Evolutionary conservation across 30 jellyfish, hydroid and myxozoan species (phyloP).

Genomic region (Cassiopea andromeda): DNA sequence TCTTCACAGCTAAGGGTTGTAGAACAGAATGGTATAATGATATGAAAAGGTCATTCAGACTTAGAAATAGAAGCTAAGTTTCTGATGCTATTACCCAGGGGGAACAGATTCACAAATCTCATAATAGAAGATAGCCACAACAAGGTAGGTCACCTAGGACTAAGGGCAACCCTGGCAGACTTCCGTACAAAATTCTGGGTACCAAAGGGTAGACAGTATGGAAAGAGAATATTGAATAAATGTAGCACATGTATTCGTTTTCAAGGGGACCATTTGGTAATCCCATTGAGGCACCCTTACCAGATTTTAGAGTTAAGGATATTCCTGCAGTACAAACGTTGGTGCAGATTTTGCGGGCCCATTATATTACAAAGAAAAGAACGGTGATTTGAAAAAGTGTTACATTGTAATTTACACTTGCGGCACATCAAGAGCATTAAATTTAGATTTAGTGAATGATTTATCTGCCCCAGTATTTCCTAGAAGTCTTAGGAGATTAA

Average conservation of each 20-base stretch:
- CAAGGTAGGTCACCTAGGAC: slow-evolving; percentile 9
- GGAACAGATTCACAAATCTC: slow-evolving; percentile 30
- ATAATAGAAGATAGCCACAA: slow-evolving; percentile 37
- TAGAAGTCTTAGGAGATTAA: neutral
- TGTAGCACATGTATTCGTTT: slow-evolving; percentile 18
- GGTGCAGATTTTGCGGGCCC: slow-evolving; percentile 62
- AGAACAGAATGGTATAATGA: slow-evolving; percentile 15
- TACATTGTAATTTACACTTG: slow-evolving; percentile 48
- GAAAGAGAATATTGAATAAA: slow-evolving; percentile 25
- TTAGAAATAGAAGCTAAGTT: slow-evolving; percentile 20
- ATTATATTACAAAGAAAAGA: neutral
- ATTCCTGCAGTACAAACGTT: slow-evolving; percentile 24
- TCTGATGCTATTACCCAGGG: slow-evolving; percentile 45
- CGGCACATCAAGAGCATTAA: slow-evolving; percentile 46
- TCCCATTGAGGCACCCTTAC: slow-evolving; percentile 35
- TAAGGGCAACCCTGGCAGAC: slow-evolving; percentile 57
- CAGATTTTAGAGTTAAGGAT: slow-evolving; percentile 49
- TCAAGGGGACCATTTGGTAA: slow-evolving; percentile 28
- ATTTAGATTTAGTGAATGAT: slow-evolving; percentile 33
- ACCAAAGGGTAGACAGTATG: slow-evolving; percentile 60
- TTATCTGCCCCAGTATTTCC: slow-evolving; percentile 4
- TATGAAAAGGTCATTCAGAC: slow-evolving; percentile 44
- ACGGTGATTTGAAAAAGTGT: slow-evolving; percentile 13
- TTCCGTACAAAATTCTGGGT: slow-evolving; percentile 61
- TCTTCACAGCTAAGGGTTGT: neutral